A percentile compares a stretch with the other conserved stretches of the same genome.
Conservation (phyloP, 2,888 invertebrate genomes). For the Nephrotoma guestfalica region DNA sequence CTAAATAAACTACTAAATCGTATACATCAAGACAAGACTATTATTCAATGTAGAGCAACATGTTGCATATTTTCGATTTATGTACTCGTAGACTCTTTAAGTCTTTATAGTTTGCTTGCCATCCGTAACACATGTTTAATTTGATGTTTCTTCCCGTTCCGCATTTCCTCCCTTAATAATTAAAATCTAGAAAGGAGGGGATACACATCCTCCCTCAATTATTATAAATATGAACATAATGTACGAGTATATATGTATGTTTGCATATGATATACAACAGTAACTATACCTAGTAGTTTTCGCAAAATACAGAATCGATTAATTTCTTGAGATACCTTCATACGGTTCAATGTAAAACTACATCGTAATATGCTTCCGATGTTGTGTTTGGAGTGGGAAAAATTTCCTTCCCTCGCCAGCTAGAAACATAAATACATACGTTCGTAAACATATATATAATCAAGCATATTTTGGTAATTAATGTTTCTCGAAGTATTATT, state of each 20-base stretch:
- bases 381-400: not conserved
- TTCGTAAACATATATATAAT: not conserved
- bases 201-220: not conserved
- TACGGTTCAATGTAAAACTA: not conserved
- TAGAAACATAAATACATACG: not conserved
- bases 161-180: not conserved
- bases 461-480: not conserved
- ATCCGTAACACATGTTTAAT: not conserved
- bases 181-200: not conserved
- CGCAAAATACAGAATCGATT: not conserved
- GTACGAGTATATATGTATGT: not conserved
- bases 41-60: not conserved
- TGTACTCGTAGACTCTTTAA: not conserved
- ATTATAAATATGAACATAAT: not conserved
- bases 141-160: not conserved
- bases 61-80: not conserved
- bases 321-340: not conserved
- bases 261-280: not conserved
- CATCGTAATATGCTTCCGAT: not conserved
- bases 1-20: not conserved
- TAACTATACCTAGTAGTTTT: not conserved
- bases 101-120: not conserved
- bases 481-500: not conserved
- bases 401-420: not conserved
- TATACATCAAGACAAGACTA: not conserved